A percentile compares a stretch with the other conserved stretches of the same genome.
phyloP scores from a whole-genome alignment of 2,888 invertebrate species.

The Thecophora atra region DNA sequence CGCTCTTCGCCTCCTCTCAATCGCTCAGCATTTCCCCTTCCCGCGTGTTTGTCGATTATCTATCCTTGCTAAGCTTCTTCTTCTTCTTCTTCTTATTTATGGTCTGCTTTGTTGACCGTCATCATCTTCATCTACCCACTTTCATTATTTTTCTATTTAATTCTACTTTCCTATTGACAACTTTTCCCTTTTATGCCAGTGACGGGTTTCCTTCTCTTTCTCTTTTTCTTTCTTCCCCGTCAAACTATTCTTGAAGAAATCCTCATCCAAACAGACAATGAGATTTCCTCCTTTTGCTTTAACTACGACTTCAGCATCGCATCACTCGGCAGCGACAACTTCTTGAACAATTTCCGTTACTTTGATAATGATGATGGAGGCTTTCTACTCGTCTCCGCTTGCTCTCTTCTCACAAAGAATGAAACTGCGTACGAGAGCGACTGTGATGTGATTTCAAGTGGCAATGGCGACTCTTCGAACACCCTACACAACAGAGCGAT shows the following conservation, averaged over 20 bases:
- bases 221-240: background rate
- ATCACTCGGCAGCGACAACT: background rate
- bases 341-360: slow-evolving; percentile 29
- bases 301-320: background rate
- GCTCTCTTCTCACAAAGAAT: background rate
- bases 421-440: background rate
- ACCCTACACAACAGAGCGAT: no score
- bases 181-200: no score
- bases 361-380: slow-evolving; percentile 1
- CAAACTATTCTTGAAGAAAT: background rate
- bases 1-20: background rate
- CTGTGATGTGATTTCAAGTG: background rate
- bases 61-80: background rate
- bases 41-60: background rate
- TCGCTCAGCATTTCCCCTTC: background rate
- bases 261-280: no score
- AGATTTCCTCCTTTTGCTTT: background rate
- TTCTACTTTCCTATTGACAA: background rate
- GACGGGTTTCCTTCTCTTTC: background rate
- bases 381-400: background rate
- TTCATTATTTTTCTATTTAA: background rate
- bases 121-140: background rate
- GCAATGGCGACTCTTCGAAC: background rate
- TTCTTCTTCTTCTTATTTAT: background rate
- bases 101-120: background rate